Percentiles rank a stretch among this genome's conserved stretches.
phyloP scores from a whole-genome alignment of 2,113 vertebrate genomes.

The Ornithorhynchus anatinus region DNA sequence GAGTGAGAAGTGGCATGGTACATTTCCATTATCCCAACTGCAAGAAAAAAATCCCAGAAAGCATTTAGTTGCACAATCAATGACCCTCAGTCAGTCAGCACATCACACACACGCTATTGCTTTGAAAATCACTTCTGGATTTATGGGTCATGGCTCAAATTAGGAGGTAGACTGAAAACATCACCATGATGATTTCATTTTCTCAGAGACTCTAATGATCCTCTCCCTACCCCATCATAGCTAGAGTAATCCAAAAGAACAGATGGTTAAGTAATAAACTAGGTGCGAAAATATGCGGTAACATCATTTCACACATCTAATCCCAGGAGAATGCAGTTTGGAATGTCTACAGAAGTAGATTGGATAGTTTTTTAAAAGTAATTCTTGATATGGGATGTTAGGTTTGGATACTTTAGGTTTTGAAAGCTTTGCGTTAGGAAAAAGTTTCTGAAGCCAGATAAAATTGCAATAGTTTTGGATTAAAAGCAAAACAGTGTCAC shows the following conservation, averaged over 20 bases:
- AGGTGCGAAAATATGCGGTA: constrained; percentile 48
- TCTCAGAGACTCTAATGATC: constrained; percentile 1
- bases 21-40: background rate
- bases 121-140: constrained; percentile 22
- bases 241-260: constrained; percentile 28
- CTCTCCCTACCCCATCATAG: background rate
- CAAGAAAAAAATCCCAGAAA: background rate
- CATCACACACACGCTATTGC: background rate
- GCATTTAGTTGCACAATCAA: background rate
- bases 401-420: background rate
- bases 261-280: constrained; percentile 55
- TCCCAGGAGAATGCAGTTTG: constrained; percentile 22
- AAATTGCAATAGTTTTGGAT: no score
- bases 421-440: background rate
- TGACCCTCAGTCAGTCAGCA: constrained; percentile 3
- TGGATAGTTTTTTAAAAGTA: constrained; percentile 26
- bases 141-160: constrained; percentile 35
- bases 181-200: constrained; percentile 15
- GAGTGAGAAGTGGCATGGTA: background rate
- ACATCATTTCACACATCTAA: constrained; percentile 53
- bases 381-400: constrained; percentile 5
- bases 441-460: no score
- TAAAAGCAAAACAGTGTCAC: no score
- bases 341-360: background rate
- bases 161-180: constrained; percentile 33